Conservation (phyloP, 1,140 invertebrate genomes). For the Drosophila seguyi region DNA sequence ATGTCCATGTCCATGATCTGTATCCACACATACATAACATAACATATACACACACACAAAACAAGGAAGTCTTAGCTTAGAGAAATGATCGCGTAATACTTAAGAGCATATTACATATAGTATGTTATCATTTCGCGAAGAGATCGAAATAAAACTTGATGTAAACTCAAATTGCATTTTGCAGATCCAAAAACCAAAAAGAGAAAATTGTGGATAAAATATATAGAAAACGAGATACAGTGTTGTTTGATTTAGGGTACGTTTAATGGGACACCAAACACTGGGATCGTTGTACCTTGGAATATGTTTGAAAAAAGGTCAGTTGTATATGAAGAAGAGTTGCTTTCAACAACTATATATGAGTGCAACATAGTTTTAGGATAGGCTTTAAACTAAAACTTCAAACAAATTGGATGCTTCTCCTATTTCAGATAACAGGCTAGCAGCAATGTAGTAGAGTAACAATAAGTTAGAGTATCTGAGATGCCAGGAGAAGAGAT, state of each 20-base stretch:
- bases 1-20: constrained; percentile 9
- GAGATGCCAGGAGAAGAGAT: too few relatives aligned
- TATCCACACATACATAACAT: background rate
- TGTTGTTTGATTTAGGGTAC: background rate
- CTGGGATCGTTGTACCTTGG: background rate
- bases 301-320: too few relatives aligned
- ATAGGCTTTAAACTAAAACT: too few relatives aligned
- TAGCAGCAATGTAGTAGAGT: too few relatives aligned
- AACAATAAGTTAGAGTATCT: too few relatives aligned
- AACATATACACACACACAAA: constrained; percentile 1
- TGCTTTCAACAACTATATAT: too few relatives aligned
- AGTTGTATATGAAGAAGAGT: too few relatives aligned
- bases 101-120: constrained; percentile 52
- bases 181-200: constrained; percentile 44
- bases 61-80: constrained; percentile 46
- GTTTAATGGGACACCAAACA: background rate
- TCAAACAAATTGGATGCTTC: too few relatives aligned
- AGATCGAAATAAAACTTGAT: constrained; percentile 51
- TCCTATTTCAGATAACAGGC: too few relatives aligned
- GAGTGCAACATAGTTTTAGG: too few relatives aligned
- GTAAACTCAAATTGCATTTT: constrained; percentile 69
- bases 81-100: constrained; percentile 59
- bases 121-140: constrained; percentile 67
- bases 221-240: constrained; percentile 55
- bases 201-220: constrained; percentile 67